These are phyloP conservation scores for Helicoverpa zea DNA, from an alignment of 1,140 invertebrate genomes.

Conservation along the genomic window DNA sequence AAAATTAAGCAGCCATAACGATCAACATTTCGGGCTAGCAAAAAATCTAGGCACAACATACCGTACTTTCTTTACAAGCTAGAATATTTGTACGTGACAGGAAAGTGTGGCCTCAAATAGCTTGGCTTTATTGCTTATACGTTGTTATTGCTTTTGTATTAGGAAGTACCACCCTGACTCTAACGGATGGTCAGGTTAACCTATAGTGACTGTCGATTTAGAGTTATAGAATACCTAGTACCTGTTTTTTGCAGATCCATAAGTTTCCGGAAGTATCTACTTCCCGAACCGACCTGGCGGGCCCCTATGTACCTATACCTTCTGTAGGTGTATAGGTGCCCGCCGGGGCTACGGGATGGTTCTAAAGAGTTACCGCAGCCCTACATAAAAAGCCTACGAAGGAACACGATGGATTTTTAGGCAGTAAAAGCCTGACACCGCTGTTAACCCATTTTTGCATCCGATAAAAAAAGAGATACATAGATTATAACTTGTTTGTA, in stretches of 20 bases:
- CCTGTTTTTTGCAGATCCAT: no score
- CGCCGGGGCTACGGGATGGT: no score
- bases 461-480: no score
- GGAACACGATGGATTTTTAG: no score
- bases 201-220: neutral
- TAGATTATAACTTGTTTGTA: neutral
- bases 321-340: no score
- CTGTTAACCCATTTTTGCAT: no score
- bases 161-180: neutral
- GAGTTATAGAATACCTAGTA: neutral
- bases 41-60: slow-evolving; percentile 10
- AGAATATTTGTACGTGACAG: slow-evolving; percentile 24
- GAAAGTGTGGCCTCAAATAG: neutral
- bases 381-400: no score
- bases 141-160: neutral
- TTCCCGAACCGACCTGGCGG: no score
- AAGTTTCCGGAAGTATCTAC: no score
- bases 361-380: no score
- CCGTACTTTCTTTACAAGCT: slow-evolving; percentile 7
- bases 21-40: neutral
- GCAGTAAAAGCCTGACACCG: no score
- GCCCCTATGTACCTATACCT: no score
- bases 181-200: neutral
- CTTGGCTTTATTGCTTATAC: neutral
- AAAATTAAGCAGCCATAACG: neutral